These are phyloP conservation scores for Gisinianus flammeolus DNA, from an alignment of 2,888 invertebrate genomes.

Conservation along the genomic window DNA sequence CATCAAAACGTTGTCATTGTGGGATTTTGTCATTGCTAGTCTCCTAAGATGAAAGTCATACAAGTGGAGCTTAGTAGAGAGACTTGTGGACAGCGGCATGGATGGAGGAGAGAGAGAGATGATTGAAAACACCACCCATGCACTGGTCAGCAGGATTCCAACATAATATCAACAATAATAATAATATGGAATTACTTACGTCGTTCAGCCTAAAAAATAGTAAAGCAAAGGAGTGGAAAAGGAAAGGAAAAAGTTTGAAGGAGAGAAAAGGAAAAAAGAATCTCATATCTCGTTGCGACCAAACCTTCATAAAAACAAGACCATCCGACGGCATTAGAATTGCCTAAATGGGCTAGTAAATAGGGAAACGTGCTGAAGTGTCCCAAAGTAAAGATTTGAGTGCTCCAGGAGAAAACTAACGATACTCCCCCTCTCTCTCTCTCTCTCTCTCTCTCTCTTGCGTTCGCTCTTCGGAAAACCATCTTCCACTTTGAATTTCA, in stretches of 20 bases:
- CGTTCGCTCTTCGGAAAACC: neutral
- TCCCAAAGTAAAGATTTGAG: conserved; percentile 17
- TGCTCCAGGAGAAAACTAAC: conserved; percentile 23
- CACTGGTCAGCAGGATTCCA: conserved; percentile 24
- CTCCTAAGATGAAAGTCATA: too few species aligned
- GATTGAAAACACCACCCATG: conserved; percentile 10
- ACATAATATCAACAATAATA: neutral
- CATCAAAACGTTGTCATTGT: neutral
- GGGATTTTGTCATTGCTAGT: neutral
- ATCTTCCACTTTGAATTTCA: conserved; percentile 17
- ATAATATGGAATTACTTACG: neutral
- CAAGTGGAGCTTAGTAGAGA: too few species aligned
- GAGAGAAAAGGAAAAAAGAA: conserved; percentile 9
- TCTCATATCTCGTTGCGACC: conserved; percentile 27
- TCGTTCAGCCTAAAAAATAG: neutral
- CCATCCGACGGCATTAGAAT: conserved; percentile 25
- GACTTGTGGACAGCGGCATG: too few species aligned
- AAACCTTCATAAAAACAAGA: conserved; percentile 1
- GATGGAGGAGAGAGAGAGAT: conserved; percentile 4
- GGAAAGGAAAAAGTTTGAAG: neutral
- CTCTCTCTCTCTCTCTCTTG: neutral
- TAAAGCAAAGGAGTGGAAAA: neutral
- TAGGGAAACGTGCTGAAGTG: conserved; percentile 43
- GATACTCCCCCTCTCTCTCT: neutral
- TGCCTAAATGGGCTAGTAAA: conserved; percentile 40